Base-by-base conservation (phyloP, 1,140 invertebrate genomes). In the Hermetia illucens region DNA sequence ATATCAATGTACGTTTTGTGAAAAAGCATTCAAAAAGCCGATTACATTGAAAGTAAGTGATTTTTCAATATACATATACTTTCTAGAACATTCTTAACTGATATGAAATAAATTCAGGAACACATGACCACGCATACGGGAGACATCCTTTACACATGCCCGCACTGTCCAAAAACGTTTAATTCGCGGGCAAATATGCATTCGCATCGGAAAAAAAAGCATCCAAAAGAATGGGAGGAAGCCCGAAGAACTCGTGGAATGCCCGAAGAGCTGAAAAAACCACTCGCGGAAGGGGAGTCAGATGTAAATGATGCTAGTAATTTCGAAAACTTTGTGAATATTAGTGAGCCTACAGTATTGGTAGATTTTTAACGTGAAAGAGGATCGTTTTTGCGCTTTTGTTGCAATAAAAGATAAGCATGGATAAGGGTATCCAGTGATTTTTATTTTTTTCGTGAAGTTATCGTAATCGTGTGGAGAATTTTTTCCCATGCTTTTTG, bases 131-230 rank as follows among this genome's bases (percentile, higher is more conserved):
- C 57, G 32, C 57, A 60, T 37, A 57, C 53, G 21, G 57, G 57
- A 17, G 53, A 59, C 30, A 48, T 44, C 0, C 42, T 59, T 1
- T 60, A 60, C 29, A 56, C 54, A 42, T 60, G 57, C 21, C 54
- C 54, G 8, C 58, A 55, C 34, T 60, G 57, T 34, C 43, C 53
- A 0, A 46, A 52, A 25, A 59, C 56, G 3, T 59, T 59, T 31
- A 59, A 58, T 38, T 55, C 52, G 2, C 58, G 55, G 36, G 52
- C 55, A 3, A 59, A 59, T 41, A 59, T 59, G 56, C 56, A 59
- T 40, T 52, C 53, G 3, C 56, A 59, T 39, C 55, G 55, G 25
- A 59, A 59, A 37, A 54, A 53, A 36, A 50, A 53, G 48, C 56
- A 59, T 44, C 56, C 55, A 6, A 40, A 50, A 10, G 56, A 59